Evolutionary conservation across 1,140 invertebrate species (phyloP).

Genomic region (Pogonomyrmex californicus): DNA sequence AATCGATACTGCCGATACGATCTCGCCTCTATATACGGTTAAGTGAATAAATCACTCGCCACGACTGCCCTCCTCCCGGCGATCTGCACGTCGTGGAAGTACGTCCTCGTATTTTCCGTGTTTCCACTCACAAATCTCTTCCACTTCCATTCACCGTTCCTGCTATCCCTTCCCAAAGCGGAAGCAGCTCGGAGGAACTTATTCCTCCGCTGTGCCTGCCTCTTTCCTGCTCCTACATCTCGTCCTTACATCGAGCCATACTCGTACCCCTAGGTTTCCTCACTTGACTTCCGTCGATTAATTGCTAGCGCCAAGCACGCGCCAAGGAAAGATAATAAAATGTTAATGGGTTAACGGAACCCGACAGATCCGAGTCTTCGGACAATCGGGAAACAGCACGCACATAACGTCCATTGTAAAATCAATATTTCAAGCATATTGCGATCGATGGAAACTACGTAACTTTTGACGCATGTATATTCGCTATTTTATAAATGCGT

Average conservation of each 20-base stretch:
- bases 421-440: not conserved
- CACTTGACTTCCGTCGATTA: slow-evolving; percentile 28
- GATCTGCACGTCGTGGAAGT: slow-evolving; percentile 58
- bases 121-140: slow-evolving; percentile 71
- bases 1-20: slow-evolving; percentile 62
- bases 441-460: not conserved
- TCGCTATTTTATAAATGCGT: not conserved
- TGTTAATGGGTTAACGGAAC: slow-evolving; percentile 78
- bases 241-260: slow-evolving; percentile 50
- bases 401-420: not conserved
- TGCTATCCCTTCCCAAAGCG: slow-evolving; percentile 59
- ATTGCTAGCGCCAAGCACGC: slow-evolving; percentile 39
- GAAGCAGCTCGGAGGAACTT: slow-evolving; percentile 70
- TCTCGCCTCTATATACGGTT: slow-evolving; percentile 52
- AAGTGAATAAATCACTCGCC: slow-evolving; percentile 59
- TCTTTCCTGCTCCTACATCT: slow-evolving; percentile 10
- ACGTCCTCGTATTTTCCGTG: slow-evolving; percentile 62
- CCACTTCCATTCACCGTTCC: slow-evolving; percentile 66
- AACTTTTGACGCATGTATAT: not conserved
- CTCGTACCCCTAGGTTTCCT: slow-evolving; percentile 39
- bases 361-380: slow-evolving; percentile 36
- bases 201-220: slow-evolving; percentile 43
- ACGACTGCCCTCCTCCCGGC: slow-evolving; percentile 39
- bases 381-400: slow-evolving; percentile 36
- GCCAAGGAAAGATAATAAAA: slow-evolving; percentile 76